phyloP scores from a whole-genome alignment of 2,888 invertebrate species.

The Esperia sulphurella region DNA sequence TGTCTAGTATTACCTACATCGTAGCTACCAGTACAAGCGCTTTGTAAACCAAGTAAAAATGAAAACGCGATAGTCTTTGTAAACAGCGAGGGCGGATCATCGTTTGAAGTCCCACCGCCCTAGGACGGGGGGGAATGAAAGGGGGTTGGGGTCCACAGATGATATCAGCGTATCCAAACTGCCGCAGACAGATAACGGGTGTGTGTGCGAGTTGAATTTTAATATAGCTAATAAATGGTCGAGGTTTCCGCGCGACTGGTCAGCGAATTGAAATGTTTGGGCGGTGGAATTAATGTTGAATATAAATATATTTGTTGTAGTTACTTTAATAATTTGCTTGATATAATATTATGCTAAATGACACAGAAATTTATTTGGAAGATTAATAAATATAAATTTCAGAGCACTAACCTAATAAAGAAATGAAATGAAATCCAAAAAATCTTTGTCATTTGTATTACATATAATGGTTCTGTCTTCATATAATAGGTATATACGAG shows the following conservation, averaged over 20 bases:
- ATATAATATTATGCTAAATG: too few relatives aligned
- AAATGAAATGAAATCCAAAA: too few relatives aligned
- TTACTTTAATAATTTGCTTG: too few relatives aligned
- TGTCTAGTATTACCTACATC: too few relatives aligned
- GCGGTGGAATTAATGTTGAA: neutral
- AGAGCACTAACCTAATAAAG: too few relatives aligned
- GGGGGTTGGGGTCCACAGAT: constrained; percentile 46
- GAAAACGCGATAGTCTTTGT: constrained; percentile 50
- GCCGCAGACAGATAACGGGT: constrained; percentile 67
- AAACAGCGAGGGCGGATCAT: constrained; percentile 47
- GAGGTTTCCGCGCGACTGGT: neutral
- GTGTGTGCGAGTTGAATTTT: constrained; percentile 61
- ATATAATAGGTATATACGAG: too few relatives aligned
- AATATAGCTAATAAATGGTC: constrained; percentile 31
- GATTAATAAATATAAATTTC: too few relatives aligned
- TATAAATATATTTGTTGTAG: too few relatives aligned
- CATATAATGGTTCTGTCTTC: too few relatives aligned
- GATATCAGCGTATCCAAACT: constrained; percentile 64
- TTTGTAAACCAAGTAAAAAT: constrained; percentile 30
- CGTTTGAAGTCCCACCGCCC: constrained; percentile 58
- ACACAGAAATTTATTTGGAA: too few relatives aligned
- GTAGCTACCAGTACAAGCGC: constrained; percentile 1
- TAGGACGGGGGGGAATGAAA: constrained; percentile 26
- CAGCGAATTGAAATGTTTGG: constrained; percentile 3
- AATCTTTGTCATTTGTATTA: too few relatives aligned